Evolutionary conservation across 2,797 vertebrate species (phyloP).

Genomic region (Pantherophis vulpinus): DNA sequence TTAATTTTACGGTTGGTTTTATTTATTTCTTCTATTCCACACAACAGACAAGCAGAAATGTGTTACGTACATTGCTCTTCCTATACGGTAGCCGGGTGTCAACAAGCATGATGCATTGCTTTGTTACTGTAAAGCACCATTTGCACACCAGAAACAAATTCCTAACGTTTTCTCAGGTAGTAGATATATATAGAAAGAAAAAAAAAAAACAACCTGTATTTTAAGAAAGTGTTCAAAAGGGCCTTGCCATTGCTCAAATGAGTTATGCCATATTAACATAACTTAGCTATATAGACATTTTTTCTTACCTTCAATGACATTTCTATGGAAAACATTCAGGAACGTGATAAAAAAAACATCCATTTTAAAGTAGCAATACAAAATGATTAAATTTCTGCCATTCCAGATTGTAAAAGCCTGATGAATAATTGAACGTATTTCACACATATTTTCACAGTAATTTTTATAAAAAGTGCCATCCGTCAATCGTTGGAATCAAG

Average conservation of each 20-base stretch:
- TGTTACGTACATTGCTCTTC: background rate
- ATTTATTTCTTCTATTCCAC: background rate
- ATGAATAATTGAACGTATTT: background rate
- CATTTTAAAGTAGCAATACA: background rate
- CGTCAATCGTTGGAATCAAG: background rate
- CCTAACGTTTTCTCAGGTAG: background rate
- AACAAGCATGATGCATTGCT: background rate
- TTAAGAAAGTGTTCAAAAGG: background rate
- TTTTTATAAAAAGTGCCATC: background rate
- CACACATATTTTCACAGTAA: background rate
- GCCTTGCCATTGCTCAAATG: background rate
- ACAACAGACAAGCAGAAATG: background rate
- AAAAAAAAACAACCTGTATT: background rate
- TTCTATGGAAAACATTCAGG: background rate
- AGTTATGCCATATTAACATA: too few relatives aligned
- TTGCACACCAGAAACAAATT: background rate
- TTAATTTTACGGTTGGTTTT: accelerated
- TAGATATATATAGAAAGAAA: background rate
- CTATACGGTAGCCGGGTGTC: background rate
- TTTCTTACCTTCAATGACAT: background rate
- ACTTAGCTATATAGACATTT: background rate
- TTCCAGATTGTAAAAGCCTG: background rate
- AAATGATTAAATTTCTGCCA: background rate
- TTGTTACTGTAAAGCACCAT: background rate
- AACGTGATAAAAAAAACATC: background rate